These are phyloP conservation scores for Atta texana DNA, from an alignment of 1,140 invertebrate genomes.

Conservation along the genomic window DNA sequence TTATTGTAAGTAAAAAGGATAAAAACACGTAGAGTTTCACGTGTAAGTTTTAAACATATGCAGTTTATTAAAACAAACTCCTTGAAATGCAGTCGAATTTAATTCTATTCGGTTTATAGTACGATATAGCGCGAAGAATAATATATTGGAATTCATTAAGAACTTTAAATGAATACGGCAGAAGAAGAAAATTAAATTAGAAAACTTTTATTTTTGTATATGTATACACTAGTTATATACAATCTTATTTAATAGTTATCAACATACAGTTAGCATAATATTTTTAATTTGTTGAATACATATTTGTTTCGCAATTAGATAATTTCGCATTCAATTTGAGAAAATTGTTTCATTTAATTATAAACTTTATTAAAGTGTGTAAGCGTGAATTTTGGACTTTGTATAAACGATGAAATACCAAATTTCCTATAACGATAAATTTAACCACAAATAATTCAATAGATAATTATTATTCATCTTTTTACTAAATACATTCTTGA, in stretches of 20 bases:
- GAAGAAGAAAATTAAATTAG: constrained; percentile 19
- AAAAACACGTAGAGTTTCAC: not conserved
- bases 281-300: constrained; percentile 2
- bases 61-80: not conserved
- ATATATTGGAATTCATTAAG: constrained; percentile 51
- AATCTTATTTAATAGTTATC: not conserved
- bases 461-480: constrained; percentile 27
- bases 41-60: not conserved
- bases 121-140: not conserved
- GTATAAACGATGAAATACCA: not conserved
- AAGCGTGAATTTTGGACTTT: not conserved
- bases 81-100: not conserved
- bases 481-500: constrained; percentile 16
- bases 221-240: not conserved
- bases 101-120: constrained; percentile 29
- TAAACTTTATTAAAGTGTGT: not conserved
- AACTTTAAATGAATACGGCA: constrained; percentile 48
- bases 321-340: not conserved
- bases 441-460: constrained; percentile 29
- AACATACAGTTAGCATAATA: not conserved
- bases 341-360: not conserved
- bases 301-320: not conserved
- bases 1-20: not conserved
- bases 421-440: not conserved
- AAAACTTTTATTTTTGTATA: not conserved